These are phyloP conservation scores for Formicarius rufipectus DNA, from an alignment of 2,113 vertebrate genomes.

Conservation along the genomic window DNA sequence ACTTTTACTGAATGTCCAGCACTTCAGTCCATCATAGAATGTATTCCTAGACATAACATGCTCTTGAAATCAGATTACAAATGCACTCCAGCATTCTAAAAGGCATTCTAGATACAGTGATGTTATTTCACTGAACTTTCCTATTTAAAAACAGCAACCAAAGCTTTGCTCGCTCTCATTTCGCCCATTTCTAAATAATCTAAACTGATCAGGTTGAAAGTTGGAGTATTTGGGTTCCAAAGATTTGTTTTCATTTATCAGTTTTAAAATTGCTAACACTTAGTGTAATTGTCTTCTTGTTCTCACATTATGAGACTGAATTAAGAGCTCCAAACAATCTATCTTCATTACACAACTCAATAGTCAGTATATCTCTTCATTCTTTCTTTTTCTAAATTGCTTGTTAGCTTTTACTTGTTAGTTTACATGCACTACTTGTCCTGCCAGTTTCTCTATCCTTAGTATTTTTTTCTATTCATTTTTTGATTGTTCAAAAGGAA, in stretches of 20 bases:
- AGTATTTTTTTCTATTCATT: not conserved
- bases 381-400: conserved; percentile 14
- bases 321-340: conserved; percentile 32
- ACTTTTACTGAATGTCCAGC: not conserved
- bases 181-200: not conserved
- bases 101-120: not conserved
- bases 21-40: not conserved
- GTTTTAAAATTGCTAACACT: conserved; percentile 30
- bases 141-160: not conserved
- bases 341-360: conserved; percentile 54
- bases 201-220: not conserved
- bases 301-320: conserved; percentile 43
- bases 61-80: not conserved
- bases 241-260: conserved; percentile 46
- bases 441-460: not conserved
- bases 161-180: not conserved
- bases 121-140: not conserved
- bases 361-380: not conserved
- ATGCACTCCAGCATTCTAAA: not conserved
- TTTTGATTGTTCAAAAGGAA: not conserved
- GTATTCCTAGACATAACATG: not conserved
- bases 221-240: not conserved
- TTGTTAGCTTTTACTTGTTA: not conserved
- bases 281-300: conserved; percentile 45
- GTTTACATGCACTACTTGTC: not conserved